Percentiles rank a stretch among this genome's conserved stretches.
Evolutionary conservation across 2,113 vertebrate species (phyloP).

Genomic region (Greenwoodochromis staneri): DNA sequence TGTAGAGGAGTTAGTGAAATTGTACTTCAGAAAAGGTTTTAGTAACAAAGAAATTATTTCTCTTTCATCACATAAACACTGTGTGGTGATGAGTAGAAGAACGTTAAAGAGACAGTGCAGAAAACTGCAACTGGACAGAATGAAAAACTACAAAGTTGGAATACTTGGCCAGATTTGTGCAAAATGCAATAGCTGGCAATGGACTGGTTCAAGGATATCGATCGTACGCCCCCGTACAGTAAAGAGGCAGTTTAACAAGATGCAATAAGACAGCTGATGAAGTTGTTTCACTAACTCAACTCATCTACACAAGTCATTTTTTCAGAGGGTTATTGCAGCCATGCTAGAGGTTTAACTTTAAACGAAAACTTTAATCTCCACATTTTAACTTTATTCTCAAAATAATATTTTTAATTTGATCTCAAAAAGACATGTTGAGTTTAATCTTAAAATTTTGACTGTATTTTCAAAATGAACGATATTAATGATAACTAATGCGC

Average conservation of each 20-base stretch:
- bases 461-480: not conserved
- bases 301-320: not conserved
- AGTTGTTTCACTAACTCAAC: not conserved
- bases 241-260: not conserved
- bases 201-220: not conserved
- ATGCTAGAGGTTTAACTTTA: not conserved
- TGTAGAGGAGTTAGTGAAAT: not conserved
- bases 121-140: not conserved
- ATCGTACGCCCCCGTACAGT: not conserved
- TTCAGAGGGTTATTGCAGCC: not conserved
- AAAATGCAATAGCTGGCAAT: not conserved
- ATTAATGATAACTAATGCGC: rapidly evolving
- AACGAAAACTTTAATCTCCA: not conserved
- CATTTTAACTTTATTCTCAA: not conserved
- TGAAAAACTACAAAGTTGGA: not conserved
- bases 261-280: not conserved
- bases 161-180: not conserved
- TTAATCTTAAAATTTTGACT: not conserved
- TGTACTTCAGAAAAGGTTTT: not conserved
- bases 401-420: not conserved
- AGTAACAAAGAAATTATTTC: not conserved
- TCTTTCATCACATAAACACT: not conserved
- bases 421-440: not conserved
- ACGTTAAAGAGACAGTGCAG: not conserved
- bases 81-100: not conserved